Conservation (phyloP, 2,113 vertebrate species). For the Ranitomeya imitator region DNA sequence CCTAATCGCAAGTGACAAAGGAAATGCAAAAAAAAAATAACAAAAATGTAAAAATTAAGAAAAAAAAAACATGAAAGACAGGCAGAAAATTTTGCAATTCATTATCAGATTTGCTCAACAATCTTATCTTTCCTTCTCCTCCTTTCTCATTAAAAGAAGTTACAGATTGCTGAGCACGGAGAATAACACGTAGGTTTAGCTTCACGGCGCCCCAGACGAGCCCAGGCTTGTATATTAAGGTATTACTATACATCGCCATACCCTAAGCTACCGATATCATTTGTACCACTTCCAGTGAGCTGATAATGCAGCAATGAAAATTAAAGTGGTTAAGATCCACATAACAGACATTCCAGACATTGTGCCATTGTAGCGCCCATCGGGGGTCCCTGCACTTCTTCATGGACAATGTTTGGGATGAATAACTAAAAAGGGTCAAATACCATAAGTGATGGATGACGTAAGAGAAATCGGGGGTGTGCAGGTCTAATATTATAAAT, state of each 20-base stretch:
- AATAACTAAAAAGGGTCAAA: too few species aligned
- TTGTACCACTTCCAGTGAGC: background rate
- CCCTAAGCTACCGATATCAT: background rate
- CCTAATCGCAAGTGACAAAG: background rate
- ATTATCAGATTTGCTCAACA: conserved; percentile 6
- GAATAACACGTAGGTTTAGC: background rate
- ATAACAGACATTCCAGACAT: too few species aligned
- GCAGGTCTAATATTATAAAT: too few species aligned
- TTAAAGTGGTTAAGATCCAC: too few species aligned
- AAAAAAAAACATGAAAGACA: background rate
- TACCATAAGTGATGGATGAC: too few species aligned
- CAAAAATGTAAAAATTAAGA: background rate
- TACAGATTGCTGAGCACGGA: background rate
- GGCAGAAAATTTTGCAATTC: background rate
- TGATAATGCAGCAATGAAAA: background rate
- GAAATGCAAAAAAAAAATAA: background rate
- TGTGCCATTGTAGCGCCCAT: too few species aligned
- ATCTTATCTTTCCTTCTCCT: background rate
- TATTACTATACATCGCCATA: background rate
- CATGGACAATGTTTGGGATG: too few species aligned
- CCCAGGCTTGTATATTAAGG: background rate
- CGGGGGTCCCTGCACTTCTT: too few species aligned
- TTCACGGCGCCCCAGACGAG: background rate
- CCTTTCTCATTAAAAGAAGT: background rate
- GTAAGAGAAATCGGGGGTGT: too few species aligned